Base-by-base conservation (phyloP, 2,888 invertebrate species). In the Mythimna albipuncta region DNA sequence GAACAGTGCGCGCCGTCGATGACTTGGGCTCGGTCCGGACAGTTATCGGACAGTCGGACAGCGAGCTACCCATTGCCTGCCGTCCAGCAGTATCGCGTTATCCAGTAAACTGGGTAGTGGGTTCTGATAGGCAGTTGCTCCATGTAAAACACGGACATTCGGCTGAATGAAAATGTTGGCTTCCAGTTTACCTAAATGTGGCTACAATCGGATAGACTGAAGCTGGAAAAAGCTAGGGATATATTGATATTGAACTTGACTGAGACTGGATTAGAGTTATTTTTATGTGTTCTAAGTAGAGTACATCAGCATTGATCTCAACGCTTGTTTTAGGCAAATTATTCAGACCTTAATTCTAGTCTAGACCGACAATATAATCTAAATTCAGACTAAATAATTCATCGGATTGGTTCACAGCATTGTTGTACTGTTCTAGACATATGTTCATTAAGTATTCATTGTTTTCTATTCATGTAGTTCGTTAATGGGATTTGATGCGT, bases 381-480 rank as follows among this genome's bases (percentile, higher is more conserved):
- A 35, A 13, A 54, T 72, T 54, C 35, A 4, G 26, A 47, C 55
- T 55, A 38, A 72, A 72, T 73, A 73, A 73, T 72, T 72, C 26
- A 72, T 32, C 9, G 16, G 55, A 38, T 55, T 26, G n/a, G 44
- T 35, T 13, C 54, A 26, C 44, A 72, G 13, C 16, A 62, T 26
- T 73, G 55, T 63, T 44, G 32, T 62, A 26, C 32, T 6, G 9
- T 44, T 55, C 73, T 35, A 72, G 73, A 72, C 55, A 26, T 47
- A 35, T 72, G 38, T 55, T 55, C 26, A 62, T 55, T n/a, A 73
- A 11, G n/a, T 62, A 62, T 55, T 62, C 26, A n/a, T 47, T 54
- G 72, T 72, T 72, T 54, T 59, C 19, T 44, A 26, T 16, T 35
- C 13, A 26, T 54, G 44, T 54, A 26, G 11, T 44, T 41, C 4